phyloP scores from a whole-genome alignment of 2,888 invertebrate species.

The Ochropleura leucogaster region DNA sequence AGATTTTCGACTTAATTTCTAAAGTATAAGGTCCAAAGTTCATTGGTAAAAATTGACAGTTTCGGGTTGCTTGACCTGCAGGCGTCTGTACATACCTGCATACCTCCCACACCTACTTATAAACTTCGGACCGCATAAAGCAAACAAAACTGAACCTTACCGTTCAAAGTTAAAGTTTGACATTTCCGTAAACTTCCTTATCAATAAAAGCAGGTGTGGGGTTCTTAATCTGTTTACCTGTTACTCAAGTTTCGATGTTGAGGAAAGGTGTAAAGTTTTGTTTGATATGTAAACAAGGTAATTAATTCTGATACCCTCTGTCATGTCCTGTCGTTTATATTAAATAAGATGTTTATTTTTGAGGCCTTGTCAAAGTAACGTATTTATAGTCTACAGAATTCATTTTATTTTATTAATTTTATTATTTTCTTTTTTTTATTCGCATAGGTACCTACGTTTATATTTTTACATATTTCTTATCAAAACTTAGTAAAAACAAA shows the following conservation, averaged over 20 bases:
- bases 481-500: too few species aligned
- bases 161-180: not conserved
- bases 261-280: slow-evolving; percentile 16
- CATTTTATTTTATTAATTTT: too few species aligned
- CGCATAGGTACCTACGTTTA: too few species aligned
- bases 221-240: slow-evolving; percentile 30
- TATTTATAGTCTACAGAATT: too few species aligned
- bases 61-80: too few species aligned
- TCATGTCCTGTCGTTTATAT: not conserved
- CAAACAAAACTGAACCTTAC: slow-evolving; percentile 13
- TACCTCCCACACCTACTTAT: not conserved
- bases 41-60: too few species aligned
- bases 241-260: slow-evolving; percentile 23
- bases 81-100: too few species aligned
- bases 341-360: slow-evolving; percentile 1
- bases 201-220: slow-evolving; percentile 7
- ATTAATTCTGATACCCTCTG: not conserved
- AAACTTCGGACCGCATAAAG: not conserved
- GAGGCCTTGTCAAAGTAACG: too few species aligned
- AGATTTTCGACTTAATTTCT: too few species aligned
- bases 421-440: too few species aligned
- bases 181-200: not conserved
- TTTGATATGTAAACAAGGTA: slow-evolving; percentile 17
- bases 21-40: too few species aligned
- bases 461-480: too few species aligned